Evolutionary conservation across 2,888 invertebrate species (phyloP).

Genomic region (Ligdia adustata): DNA sequence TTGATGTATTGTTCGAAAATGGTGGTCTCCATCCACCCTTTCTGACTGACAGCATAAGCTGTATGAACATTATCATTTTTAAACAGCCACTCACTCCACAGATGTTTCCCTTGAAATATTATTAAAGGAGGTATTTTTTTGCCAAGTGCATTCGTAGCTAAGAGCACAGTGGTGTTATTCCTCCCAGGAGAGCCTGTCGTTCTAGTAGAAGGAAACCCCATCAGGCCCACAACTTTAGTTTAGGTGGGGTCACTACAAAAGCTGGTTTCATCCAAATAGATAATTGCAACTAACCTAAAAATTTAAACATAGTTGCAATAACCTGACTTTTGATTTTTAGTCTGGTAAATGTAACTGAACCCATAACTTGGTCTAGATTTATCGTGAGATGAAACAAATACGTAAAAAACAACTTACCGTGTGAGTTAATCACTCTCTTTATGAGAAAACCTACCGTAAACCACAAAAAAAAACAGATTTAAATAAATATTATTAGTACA

Average conservation of each 20-base stretch:
- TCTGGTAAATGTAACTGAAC: too few species aligned
- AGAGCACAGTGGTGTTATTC: neutral
- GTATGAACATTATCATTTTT: neutral
- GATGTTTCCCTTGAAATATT: neutral
- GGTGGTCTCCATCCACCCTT: too few species aligned
- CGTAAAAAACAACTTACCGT: neutral
- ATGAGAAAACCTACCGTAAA: too few species aligned
- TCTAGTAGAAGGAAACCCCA: neutral
- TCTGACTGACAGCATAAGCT: neutral
- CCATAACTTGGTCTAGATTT: constrained; percentile 10
- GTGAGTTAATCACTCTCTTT: neutral
- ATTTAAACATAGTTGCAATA: too few species aligned
- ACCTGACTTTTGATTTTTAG: too few species aligned
- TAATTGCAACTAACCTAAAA: too few species aligned
- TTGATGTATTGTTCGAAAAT: too few species aligned
- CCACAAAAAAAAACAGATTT: too few species aligned
- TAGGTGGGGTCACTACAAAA: neutral
- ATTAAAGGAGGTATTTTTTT: neutral
- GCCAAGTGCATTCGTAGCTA: neutral
- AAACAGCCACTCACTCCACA: neutral
- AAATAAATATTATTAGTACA: too few species aligned
- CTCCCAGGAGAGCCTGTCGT: neutral
- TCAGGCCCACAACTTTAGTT: neutral
- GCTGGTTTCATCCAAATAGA: neutral
- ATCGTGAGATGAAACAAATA: constrained; percentile 2